Percentiles rank a stretch among this genome's conserved stretches.
phyloP scores from a whole-genome alignment of 2,113 vertebrate species.

The Coptodon bakossiorum region DNA sequence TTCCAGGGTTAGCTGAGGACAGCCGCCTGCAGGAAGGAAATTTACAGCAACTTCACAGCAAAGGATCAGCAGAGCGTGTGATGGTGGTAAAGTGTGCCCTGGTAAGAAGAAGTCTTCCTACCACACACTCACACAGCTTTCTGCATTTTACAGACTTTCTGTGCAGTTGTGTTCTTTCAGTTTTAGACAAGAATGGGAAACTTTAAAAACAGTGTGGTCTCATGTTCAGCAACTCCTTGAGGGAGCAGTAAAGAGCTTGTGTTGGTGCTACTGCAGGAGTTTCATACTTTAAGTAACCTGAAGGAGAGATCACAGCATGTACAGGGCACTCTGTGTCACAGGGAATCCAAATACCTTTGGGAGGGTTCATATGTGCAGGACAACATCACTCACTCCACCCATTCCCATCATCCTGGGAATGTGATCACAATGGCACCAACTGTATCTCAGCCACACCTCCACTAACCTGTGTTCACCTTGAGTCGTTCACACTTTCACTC shows the following conservation, averaged over 20 bases:
- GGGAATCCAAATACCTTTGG: background rate
- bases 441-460: background rate
- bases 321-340: fast-evolving
- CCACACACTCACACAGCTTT: background rate
- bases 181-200: background rate
- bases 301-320: background rate
- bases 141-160: background rate
- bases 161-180: background rate
- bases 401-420: background rate
- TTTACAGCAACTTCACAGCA: background rate
- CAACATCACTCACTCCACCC: background rate
- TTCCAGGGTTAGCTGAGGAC: background rate
- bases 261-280: background rate
- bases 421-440: background rate
- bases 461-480: fast-evolving
- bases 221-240: background rate
- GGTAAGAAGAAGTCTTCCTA: background rate
- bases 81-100: background rate
- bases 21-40: background rate
- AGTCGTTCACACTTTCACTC: fast-evolving
- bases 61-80: background rate
- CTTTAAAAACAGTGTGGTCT: background rate
- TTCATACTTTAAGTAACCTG: background rate
- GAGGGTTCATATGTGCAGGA: background rate
- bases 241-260: background rate